Evolutionary conservation across 2,797 vertebrate genomes (phyloP), one percentile per base, ranked within the genome.

Genomic region (Kryptopterus vitreolus): DNA sequence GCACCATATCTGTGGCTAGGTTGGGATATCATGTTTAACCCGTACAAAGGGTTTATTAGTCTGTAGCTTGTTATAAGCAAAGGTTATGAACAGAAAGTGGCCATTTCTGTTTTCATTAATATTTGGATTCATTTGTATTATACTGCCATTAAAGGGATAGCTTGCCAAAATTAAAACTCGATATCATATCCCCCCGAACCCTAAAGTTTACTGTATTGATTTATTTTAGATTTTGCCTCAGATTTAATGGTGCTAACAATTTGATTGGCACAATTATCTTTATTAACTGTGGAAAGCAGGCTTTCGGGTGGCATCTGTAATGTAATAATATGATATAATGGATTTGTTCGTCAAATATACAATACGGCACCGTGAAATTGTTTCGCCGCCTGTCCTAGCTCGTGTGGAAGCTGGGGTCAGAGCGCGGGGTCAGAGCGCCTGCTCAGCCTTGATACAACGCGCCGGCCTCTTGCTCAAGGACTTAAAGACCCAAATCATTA

Each of bases 1-100:
- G 79, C 48, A 81, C 70, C 73, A 79, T 73, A 76, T 80, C 82
- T 63, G 50, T 88, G 55, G 66, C 58, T 77, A 62, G 76, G 55
- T 35, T 70, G 84, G 72, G 78, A 82, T 71, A 66, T 83, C 75
- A 85, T 57, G 38, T 68, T 75, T 69, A 81, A 80, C 75, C 77
- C 72, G 48, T 81, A 73, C 82, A 69, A 66, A 33, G 70, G 79
- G 53, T 31, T 66, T 70, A 35, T 53, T 66, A 31, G 31, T 20
- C 24, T 71, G 53, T 79, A 78, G 79, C 79, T 69, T 78, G 53
- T 22, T 26, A 62, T 33, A 16, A 29, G 46, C 15, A 31, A 76
- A 57, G 12, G 43, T 26, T 57, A 46, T 75, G 29, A n/a, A 74
- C 29, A 66, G 13, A 26, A 3, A 2, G 29, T 73, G 13, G 38